Evolutionary conservation across 2,797 vertebrate species (phyloP).

Genomic region (Mormyrus hasselquistii): DNA sequence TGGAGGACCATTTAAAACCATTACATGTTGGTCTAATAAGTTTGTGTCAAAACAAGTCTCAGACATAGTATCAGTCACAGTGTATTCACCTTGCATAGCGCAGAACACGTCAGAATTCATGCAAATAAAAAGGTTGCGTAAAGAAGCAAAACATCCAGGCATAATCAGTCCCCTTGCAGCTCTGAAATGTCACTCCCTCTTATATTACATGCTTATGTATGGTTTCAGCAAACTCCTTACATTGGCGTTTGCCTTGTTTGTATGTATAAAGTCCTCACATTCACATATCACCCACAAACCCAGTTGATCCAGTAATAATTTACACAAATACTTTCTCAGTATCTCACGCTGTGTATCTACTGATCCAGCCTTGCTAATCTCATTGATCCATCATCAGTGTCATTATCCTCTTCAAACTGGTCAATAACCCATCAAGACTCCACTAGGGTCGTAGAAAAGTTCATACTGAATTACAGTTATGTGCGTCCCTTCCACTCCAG

Average conservation of each 20-base stretch:
- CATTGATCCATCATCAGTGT: constrained; percentile 4
- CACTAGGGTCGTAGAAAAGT: neutral
- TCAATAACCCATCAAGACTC: neutral
- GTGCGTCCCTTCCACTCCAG: neutral
- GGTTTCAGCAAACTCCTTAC: neutral
- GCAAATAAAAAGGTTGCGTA: neutral
- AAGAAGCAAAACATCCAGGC: neutral
- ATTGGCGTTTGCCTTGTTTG: neutral
- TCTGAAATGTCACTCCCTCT: neutral
- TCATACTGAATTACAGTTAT: neutral
- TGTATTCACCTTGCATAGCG: constrained; percentile 53
- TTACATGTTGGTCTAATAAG: constrained; percentile 13
- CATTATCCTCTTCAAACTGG: neutral
- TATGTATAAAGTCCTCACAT: neutral
- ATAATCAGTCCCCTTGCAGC: neutral
- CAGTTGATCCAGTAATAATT: neutral
- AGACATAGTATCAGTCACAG: constrained; percentile 23
- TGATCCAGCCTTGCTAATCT: neutral
- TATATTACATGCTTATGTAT: neutral
- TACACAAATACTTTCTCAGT: neutral
- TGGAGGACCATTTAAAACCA: constrained; percentile 33
- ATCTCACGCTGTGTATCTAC: neutral
- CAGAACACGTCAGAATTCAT: constrained; percentile 33
- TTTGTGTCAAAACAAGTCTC: constrained; percentile 6
- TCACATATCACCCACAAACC: neutral